Conservation (phyloP, 2,888 invertebrate genomes). For the Cremastinae sp. region DNA sequence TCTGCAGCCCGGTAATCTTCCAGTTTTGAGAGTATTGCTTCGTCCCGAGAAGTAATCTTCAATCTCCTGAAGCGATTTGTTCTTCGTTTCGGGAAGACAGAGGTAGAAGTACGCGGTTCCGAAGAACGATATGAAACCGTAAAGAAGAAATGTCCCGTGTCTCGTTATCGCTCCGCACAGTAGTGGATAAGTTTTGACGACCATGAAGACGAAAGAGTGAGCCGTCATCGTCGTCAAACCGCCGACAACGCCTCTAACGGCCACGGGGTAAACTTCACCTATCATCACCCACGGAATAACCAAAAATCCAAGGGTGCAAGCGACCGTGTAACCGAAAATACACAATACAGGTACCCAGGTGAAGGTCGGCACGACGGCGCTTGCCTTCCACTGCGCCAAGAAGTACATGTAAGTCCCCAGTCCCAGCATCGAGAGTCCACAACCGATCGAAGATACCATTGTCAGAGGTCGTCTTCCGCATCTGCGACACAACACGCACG, state of each 20-base stretch:
- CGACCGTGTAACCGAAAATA: constrained; percentile 84
- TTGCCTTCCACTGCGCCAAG: constrained; percentile 81
- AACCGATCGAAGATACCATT: constrained; percentile 84
- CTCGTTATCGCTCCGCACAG: constrained; percentile 81
- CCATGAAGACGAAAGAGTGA: constrained; percentile 85
- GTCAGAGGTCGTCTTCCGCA: constrained; percentile 85
- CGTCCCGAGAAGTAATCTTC: constrained; percentile 87
- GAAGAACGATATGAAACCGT: constrained; percentile 83
- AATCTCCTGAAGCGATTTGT: constrained; percentile 85
- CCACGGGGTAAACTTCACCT: constrained; percentile 86
- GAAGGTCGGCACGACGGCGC: constrained; percentile 77
- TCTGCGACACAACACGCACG: constrained; percentile 83
- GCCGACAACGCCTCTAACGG: constrained; percentile 86
- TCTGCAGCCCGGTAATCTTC: constrained; percentile 58
- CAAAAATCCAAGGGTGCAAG: constrained; percentile 85
- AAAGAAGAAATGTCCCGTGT: constrained; percentile 84
- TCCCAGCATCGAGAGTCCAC: constrained; percentile 84
- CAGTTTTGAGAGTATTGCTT: constrained; percentile 81
- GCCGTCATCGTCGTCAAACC: constrained; percentile 86
- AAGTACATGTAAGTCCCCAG: constrained; percentile 84
- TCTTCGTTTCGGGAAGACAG: constrained; percentile 86
- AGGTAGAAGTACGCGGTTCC: constrained; percentile 85
- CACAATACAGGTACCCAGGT: constrained; percentile 85
- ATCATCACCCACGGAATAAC: constrained; percentile 89
- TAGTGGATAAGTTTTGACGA: constrained; percentile 85